These are phyloP conservation scores for Enteromius viviparus DNA, from an alignment of 2,797 vertebrate genomes.

Conservation along the genomic window DNA sequence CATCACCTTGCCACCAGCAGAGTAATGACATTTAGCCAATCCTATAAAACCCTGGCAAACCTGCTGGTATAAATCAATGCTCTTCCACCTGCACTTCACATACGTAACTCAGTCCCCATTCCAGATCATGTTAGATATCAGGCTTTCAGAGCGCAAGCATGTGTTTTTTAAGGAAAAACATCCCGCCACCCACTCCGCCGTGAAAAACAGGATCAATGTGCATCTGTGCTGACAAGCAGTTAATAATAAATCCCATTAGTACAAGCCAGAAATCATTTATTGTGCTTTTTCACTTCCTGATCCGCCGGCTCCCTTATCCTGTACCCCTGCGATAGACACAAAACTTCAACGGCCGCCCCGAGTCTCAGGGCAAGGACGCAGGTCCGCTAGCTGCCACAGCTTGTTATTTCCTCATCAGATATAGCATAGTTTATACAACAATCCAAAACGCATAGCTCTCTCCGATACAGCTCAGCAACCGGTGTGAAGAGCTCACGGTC, in stretches of 20 bases:
- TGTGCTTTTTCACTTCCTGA: constrained; percentile 66
- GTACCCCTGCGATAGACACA: constrained; percentile 29
- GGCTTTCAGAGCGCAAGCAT: constrained; percentile 62
- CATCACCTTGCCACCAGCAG: constrained; percentile 80
- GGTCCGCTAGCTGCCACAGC: constrained; percentile 55
- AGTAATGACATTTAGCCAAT: constrained; percentile 85
- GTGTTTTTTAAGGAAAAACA: constrained; percentile 53
- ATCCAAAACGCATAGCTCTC: constrained; percentile 56
- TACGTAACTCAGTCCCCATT: constrained; percentile 77
- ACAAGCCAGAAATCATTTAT: constrained; percentile 70
- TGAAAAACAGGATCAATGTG: constrained; percentile 77
- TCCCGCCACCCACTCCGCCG: constrained; percentile 40
- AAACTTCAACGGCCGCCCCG: constrained; percentile 44
- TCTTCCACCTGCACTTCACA: constrained; percentile 78
- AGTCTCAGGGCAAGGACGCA: constrained; percentile 59
- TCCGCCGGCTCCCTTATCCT: constrained; percentile 44
- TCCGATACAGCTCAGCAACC: constrained; percentile 16
- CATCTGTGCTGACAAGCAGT: constrained; percentile 78
- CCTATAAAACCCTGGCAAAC: constrained; percentile 81
- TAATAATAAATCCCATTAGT: constrained; percentile 79
- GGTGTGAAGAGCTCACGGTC: neutral
- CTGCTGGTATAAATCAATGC: constrained; percentile 81
- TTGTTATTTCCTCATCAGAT: constrained; percentile 65
- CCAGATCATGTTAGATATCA: constrained; percentile 73
- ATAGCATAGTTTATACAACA: constrained; percentile 61